Evolutionary conservation across 2,113 vertebrate genomes (phyloP).

Genomic region (Otocyon megalotis): DNA sequence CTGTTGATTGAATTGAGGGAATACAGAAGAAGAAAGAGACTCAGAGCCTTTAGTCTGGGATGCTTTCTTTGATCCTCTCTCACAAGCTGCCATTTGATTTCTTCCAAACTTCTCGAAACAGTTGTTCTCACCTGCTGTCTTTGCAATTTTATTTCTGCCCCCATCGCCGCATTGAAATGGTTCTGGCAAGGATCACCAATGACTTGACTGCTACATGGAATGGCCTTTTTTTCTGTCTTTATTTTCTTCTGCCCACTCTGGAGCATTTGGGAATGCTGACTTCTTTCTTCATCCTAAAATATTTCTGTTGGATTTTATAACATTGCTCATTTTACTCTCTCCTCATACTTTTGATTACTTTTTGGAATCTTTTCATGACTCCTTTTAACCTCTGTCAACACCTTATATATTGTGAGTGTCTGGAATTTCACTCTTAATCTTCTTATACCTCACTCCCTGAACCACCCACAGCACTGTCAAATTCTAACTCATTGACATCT

Average conservation of each 20-base stretch:
- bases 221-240: not conserved
- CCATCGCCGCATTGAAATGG: not conserved
- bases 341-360: not conserved
- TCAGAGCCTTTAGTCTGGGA: not conserved
- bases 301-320: not conserved
- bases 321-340: not conserved
- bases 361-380: not conserved
- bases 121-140: not conserved
- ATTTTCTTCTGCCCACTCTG: not conserved
- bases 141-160: not conserved
- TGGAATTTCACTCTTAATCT: slow-evolving; percentile 14
- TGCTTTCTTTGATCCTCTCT: not conserved
- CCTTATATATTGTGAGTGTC: not conserved
- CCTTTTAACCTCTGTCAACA: not conserved
- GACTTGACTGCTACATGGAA: not conserved
- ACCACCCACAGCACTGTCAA: not conserved
- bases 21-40: not conserved
- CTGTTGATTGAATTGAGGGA: not conserved
- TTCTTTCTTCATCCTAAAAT: not conserved
- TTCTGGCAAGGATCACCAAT: not conserved
- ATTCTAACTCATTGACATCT: not conserved
- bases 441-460: not conserved
- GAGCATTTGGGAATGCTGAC: not conserved
- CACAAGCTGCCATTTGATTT: not conserved
- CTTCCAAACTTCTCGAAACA: not conserved